Evolutionary conservation across 2,797 vertebrate genomes (phyloP), one percentile per base, ranked within the genome.

Genomic region (Phoeniculus purpureus): DNA sequence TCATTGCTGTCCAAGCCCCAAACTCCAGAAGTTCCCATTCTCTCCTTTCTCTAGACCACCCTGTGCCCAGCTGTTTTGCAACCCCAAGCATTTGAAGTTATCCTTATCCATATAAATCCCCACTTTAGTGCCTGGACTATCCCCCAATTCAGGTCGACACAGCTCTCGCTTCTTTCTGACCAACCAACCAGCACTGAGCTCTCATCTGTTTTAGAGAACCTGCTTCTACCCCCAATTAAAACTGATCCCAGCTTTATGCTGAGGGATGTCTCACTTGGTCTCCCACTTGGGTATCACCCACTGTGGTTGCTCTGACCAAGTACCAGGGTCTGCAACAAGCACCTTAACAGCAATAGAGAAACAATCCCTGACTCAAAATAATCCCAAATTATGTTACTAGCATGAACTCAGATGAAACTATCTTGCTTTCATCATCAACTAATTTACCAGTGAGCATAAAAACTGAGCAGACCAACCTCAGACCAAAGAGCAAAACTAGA

Each of bases 261-360:
- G 45, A 0, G 0, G 20, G 47, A 50, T 32, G 12, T 54, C 67
- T 45, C 29, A 7, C 29, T 12, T 26, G 21, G 40, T 26, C 47
- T 67, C 31, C 15, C 25, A 22, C 40, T 8, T 7, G 10, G 25
- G 5, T 32, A 16, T 10, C 16, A 13, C 9, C 1, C 0, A 23
- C 68, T 67, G 34, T 14, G 22, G 19, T 19, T 50, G 27, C 50
- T 48, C 68, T 60, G 23, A 10, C 19, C 15, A 52, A 50, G 15
- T 10, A 32, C 3, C 34, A 40, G 62, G 14, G 34, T n/a, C 52
- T 15, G 16, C 52, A 18, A 67, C 23, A 19, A 34, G 47, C 47
- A 67, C 22, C 23, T 7, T 10, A 21, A 32, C 3, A 50, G 47
- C 64, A 7, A 9, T 45, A 31, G 15, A 50, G 31, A 67, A 23